These are phyloP conservation scores for Atrina japonica DNA, from an alignment of 2,888 invertebrate genomes.

Conservation along the genomic window DNA sequence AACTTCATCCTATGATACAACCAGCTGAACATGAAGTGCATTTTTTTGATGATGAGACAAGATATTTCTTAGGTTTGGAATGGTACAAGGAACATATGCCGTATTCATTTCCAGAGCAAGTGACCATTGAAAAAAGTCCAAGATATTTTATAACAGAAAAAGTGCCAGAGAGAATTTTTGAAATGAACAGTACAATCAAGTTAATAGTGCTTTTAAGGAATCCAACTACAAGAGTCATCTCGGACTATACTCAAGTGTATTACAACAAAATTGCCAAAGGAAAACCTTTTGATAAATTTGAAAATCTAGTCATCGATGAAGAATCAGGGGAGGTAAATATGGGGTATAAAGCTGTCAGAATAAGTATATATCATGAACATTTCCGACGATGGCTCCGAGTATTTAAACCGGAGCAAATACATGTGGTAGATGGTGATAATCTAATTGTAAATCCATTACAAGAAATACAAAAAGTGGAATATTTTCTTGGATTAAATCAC, in stretches of 20 bases:
- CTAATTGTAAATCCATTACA: constrained; percentile 75
- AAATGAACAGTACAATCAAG: constrained; percentile 95
- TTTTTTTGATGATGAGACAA: constrained; percentile 93
- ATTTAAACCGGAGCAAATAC: constrained; percentile 94
- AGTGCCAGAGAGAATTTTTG: constrained; percentile 95
- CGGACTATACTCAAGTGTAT: constrained; percentile 96
- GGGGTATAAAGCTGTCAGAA: constrained; percentile 81
- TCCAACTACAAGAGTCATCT: constrained; percentile 96
- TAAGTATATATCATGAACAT: constrained; percentile 84
- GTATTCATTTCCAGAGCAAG: constrained; percentile 93
- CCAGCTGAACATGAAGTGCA: constrained; percentile 98
- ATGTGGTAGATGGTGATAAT: constrained; percentile 89
- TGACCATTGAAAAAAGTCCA: constrained; percentile 98
- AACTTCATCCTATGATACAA: constrained; percentile 86
- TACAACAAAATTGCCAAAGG: constrained; percentile 82
- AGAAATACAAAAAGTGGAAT: constrained; percentile 75
- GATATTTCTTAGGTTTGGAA: constrained; percentile 94
- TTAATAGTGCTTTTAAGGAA: constrained; percentile 96
- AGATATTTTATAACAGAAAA: constrained; percentile 98
- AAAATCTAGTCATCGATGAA: constrained; percentile 79
- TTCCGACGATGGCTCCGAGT: constrained; percentile 95
- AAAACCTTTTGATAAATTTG: constrained; percentile 77
- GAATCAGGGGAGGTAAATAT: constrained; percentile 79
- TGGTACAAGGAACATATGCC: constrained; percentile 96
- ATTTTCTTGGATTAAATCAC: constrained; percentile 75